Base-by-base conservation (phyloP, 2,888 invertebrate genomes). In the Drosophila mulleri region DNA sequence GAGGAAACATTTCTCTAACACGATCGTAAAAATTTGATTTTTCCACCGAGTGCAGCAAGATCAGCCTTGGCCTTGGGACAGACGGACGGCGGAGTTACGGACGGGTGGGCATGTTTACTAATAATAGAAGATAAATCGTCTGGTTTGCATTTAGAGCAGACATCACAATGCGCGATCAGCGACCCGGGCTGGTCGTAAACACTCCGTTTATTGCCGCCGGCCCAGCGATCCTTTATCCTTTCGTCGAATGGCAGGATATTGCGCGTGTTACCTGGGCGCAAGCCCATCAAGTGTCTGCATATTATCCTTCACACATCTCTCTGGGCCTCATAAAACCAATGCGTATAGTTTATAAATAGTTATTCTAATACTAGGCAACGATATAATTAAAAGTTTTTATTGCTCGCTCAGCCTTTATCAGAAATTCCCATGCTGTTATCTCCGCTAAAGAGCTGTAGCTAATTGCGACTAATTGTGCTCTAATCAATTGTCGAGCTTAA, bases 101-200 rank as follows among this genome's bases (percentile, higher is more conserved):
- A 48, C 44, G 67, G 67, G 63, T 50, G 82, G 75, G 54, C 67
- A 65, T 89, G 83, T 88, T 89, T 89, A 88, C 85, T 79, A 72
- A 83, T 80, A 84, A 90, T 89, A 84, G 79, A 75, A 88, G 63
- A 84, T 86, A 91, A 90, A 90, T 90, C 72, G 81, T 86, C 78
- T 86, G 86, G 88, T 90, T 90, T 81, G 84, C 86, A 91, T 90
- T 74, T 91, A 91, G 91, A 91, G 86, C 90, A 91, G 82, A 78
- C 77, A 77, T 63, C 65, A 75, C 83, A 88, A 89, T 88, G 86
- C 80, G 53, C 76, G 83, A 86, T 88, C 88, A 86, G 78, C 69
- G 80, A 88, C 70, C 62, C 67, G 44, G 50, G 50, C 53, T 42
- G 68, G 62, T 75, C 82, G 76, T 89, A 87, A 86, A 88, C 42